Base-by-base conservation (phyloP, 2,797 vertebrate genomes). In the Sandelia bainsii region DNA sequence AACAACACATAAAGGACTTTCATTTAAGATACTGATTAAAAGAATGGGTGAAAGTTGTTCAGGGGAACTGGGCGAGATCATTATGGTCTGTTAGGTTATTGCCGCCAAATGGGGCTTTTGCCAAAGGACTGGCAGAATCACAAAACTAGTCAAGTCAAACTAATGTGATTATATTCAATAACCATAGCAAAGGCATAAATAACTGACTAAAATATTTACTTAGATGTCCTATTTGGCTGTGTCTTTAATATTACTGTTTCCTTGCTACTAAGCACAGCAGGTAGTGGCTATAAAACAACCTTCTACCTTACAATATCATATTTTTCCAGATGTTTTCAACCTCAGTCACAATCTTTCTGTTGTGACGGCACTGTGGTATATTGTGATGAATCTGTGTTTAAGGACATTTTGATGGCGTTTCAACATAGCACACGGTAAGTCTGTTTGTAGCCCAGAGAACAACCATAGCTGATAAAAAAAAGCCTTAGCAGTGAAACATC, bases 1-100 rank as follows among this genome's bases (percentile, higher is more conserved):
- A 87, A 86, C 76, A 82, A 82, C 63, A 63, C 50, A 48, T 63
- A 8, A 1, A 6, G 37, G 59, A 61, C 52, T 62, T 50, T 40
- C 19, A 29, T 57, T 68, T n/a, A 13, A 14, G 51, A 23, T 7
- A 39, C 29, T 25, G 22, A 54, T n/a, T 45, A 44, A 40, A 44
- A 56, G 46, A 57, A 39, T 20, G 13, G 16, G 49, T 52, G 37
- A 25, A 42, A 16, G 37, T 13, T 57, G 56, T 19, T 39, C 50
- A 57, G 32, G 49, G 66, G 20, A 44, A 22, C 25, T 53, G 17
- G 23, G 11, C 37, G 12, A 3, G 8, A 16, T 42, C 34, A 8
- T 16, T 1, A 1, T 13, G 9, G 17, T 29, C 13, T 50, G 23
- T 14, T 6, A 4, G 6, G 5, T 23, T 14, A 34, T 25, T 48